Evolutionary conservation across 2,888 invertebrate genomes (phyloP).

Genomic region (Chalcis sispes): DNA sequence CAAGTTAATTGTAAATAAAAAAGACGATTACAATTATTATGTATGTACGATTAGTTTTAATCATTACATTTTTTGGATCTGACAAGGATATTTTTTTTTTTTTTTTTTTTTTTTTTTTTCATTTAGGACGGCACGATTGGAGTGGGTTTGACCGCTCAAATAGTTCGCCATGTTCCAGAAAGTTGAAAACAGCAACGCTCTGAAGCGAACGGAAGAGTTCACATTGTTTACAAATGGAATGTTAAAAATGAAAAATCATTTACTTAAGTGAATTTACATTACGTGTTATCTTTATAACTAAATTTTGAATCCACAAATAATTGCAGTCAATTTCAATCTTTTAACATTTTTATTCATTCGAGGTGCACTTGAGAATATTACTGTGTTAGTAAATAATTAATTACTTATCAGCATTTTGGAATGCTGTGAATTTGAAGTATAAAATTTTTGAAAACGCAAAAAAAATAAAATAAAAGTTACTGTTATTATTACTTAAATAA

Average conservation of each 20-base stretch:
- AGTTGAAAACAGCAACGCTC: conserved; percentile 2
- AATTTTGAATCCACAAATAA: no score
- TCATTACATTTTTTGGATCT: neutral
- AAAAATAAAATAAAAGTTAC: conserved; percentile 22
- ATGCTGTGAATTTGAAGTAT: conserved; percentile 42
- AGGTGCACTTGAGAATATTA: neutral
- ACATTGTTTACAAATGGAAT: no score
- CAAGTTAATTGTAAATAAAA: neutral
- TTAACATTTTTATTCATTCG: no score
- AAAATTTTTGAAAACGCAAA: neutral
- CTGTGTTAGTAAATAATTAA: conserved; percentile 22
- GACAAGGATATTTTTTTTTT: conserved; percentile 2
- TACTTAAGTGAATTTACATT: no score
- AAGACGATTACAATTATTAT: conserved; percentile 10
- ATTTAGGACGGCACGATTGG: conserved; percentile 38
- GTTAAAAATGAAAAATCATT: no score
- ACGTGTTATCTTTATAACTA: no score
- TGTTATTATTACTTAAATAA: conserved; percentile 22
- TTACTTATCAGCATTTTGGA: conserved; percentile 37
- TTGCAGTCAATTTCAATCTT: no score
- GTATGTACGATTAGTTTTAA: conserved; percentile 1
- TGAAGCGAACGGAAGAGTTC: neutral
- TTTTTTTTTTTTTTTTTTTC: neutral
- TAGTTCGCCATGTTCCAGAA: conserved; percentile 23
- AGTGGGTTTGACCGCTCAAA: conserved; percentile 10